Conservation (phyloP, 2,888 invertebrate genomes). For the Caenorhabditis zanzibari region DNA sequence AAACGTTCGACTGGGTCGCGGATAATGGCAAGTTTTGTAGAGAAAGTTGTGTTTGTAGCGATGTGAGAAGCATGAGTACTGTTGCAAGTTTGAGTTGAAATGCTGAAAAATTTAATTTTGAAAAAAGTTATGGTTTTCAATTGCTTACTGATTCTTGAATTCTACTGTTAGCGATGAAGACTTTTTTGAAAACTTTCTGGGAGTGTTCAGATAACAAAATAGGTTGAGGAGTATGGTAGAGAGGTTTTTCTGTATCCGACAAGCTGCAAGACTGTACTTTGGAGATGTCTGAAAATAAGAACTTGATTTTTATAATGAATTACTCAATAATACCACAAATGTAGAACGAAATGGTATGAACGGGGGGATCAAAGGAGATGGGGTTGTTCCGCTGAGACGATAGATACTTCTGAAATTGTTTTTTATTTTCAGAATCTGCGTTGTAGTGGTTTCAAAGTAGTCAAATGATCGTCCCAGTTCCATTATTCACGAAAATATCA, state of each 20-base stretch:
- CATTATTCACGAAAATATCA: too few species aligned
- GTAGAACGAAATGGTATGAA: constrained; percentile 59
- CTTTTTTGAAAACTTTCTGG: constrained; percentile 32
- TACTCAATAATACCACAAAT: constrained; percentile 46
- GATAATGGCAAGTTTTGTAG: constrained; percentile 48
- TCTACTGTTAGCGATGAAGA: constrained; percentile 44
- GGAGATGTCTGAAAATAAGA: constrained; percentile 41
- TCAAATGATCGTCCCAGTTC: too few species aligned
- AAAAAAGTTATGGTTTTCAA: background rate
- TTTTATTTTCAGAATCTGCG: background rate
- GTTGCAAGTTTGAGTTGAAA: constrained; percentile 50
- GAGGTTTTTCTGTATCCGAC: constrained; percentile 61
- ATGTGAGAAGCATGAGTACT: constrained; percentile 52
- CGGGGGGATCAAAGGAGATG: constrained; percentile 39
- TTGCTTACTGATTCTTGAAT: constrained; percentile 42
- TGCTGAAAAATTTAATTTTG: constrained; percentile 5
- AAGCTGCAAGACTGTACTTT: constrained; percentile 60
- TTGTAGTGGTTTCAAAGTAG: too few species aligned
- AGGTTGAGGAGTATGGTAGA: constrained; percentile 60
- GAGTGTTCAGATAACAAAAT: constrained; percentile 59
- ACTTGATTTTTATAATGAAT: background rate
- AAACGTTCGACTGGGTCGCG: constrained; percentile 58
- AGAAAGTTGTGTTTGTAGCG: constrained; percentile 14
- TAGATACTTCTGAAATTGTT: constrained; percentile 3
- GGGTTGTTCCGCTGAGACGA: background rate